Evolutionary conservation across 1,140 invertebrate species (phyloP), one percentile per base, ranked within the genome.

Genomic region (Cecropterus lyciades): DNA sequence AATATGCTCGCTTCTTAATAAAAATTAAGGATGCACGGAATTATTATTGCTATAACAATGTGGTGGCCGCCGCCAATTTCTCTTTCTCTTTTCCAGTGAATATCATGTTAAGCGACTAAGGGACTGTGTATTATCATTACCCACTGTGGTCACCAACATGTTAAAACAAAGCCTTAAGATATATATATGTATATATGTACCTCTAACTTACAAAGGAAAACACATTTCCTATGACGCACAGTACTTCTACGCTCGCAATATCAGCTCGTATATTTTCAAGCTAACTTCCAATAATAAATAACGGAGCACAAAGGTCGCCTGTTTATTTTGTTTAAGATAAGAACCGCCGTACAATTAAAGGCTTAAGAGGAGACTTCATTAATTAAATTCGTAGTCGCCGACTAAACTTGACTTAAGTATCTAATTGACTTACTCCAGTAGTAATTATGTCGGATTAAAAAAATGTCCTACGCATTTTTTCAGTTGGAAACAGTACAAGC

Each of bases 371-470:
- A 40, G 17, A 24, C 15, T 17, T 51, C 17, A 33, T 52, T 52
- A 52, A 52, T 52, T 52, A 52, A 52, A 3, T 52, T 52, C 8
- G 14, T 14, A 52, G 49, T 52, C 27, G 15, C 30, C 27, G 33
- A 33, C 49, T 33, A 8, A 52, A 33, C n/a, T 24, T 24, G 20
- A 24, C 20, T 24, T 24, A 24, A 24, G 27, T 30, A 30, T 30
- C 3, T 53, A 53, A 53, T 53, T 53, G 51, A 37, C 14, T 53
- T 53, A n/a, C n/a, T n/a, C n/a, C 49, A 14, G 49, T 8, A 33
- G 49, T 16, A 33, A 33, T 52, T 33, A 52, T 52, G 49, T 33
- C 27, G 27, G 49, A 52, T 52, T 33, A 52, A 52, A 52, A 51
- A 52, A 24, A 8, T 52, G 27, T 33, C 14, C 4, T 15, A 52